phyloP scores from a whole-genome alignment of 2,113 vertebrate species.

The Barnardius zonarius region DNA sequence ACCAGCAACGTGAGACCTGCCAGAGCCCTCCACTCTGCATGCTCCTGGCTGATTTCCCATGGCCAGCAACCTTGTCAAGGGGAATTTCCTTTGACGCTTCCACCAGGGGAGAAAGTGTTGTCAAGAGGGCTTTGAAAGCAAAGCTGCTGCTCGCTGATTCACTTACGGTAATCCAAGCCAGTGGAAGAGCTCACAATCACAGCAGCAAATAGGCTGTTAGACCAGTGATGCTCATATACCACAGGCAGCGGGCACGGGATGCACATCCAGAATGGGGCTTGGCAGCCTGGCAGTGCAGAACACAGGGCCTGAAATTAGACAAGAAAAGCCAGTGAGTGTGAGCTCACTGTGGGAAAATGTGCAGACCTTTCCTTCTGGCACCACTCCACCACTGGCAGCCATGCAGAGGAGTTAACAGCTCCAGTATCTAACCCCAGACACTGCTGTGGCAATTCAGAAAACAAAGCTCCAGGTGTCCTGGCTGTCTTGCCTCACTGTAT shows the following conservation, averaged over 20 bases:
- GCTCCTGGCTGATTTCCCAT: neutral
- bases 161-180: neutral
- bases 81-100: neutral
- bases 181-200: rapidly evolving
- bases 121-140: constrained; percentile 15
- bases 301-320: neutral
- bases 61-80: neutral
- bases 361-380: constrained; percentile 33
- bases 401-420: neutral
- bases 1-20: neutral
- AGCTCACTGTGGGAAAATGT: neutral
- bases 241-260: rapidly evolving
- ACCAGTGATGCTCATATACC: rapidly evolving
- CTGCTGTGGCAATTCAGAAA: neutral
- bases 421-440: neutral
- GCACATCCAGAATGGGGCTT: neutral
- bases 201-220: neutral
- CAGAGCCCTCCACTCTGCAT: neutral
- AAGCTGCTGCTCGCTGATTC: neutral
- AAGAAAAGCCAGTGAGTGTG: neutral
- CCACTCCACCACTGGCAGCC: neutral
- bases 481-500: neutral
- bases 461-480: constrained; percentile 14
- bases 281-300: neutral
- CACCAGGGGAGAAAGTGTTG: neutral